Percentiles rank a stretch among this genome's conserved stretches.
phyloP scores from a whole-genome alignment of 64 coral and sea anemone genomes.

The Montipora foliosa region DNA sequence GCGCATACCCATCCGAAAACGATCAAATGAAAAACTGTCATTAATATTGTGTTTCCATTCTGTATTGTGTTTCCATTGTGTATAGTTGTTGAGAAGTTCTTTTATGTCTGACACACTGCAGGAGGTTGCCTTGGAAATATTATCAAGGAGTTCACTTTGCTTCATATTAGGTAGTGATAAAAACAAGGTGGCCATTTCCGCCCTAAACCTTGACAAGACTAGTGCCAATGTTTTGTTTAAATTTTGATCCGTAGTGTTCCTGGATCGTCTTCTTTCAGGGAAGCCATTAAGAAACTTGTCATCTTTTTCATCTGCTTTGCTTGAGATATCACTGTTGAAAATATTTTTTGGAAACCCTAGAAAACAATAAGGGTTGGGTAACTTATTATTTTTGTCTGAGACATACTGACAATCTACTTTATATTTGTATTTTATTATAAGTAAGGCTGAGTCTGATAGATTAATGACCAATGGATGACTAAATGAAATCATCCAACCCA shows the following conservation, averaged over 20 bases:
- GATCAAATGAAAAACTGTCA: neutral
- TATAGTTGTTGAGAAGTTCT: constrained; percentile 49
- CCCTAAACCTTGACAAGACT: constrained; percentile 53
- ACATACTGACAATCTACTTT: no score
- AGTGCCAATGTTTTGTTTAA: neutral
- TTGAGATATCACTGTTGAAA: neutral
- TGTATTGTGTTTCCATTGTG: neutral
- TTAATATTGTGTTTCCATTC: neutral
- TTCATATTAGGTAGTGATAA: constrained; percentile 51
- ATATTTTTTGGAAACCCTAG: constrained; percentile 13
- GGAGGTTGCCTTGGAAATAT: constrained; percentile 34
- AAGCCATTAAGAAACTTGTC: neutral
- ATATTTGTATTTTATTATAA: no score
- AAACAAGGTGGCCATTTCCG: constrained; percentile 80
- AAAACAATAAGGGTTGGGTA: neutral
- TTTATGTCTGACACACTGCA: constrained; percentile 52
- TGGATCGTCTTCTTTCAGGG: neutral
- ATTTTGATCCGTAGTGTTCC: neutral
- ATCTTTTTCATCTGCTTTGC: neutral
- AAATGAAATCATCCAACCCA: no score
- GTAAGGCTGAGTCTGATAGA: no score
- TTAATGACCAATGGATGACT: no score
- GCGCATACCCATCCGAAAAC: neutral
- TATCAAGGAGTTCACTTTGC: constrained; percentile 56
- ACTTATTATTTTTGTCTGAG: no score